A percentile compares a stretch with the other conserved stretches of the same genome.
phyloP scores from a whole-genome alignment of 2,113 vertebrate genomes.

The Synodontis membranacea region DNA sequence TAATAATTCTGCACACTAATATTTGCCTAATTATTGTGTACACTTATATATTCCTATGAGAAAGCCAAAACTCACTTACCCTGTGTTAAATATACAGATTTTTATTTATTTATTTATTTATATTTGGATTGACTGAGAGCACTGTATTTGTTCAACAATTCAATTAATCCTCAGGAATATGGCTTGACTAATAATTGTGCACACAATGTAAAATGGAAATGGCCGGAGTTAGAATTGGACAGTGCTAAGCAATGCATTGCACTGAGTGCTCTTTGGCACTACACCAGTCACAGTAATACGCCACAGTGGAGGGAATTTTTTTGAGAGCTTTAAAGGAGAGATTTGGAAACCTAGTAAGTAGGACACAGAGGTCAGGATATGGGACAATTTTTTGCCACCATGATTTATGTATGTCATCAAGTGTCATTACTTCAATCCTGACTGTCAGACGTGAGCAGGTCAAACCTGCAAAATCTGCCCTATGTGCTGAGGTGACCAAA shows the following conservation, averaged over 20 bases:
- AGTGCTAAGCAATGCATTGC: neutral
- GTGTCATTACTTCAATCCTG: neutral
- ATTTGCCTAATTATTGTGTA: too few relatives aligned
- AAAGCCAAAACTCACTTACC: too few relatives aligned
- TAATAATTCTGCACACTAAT: too few relatives aligned
- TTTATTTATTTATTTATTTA: too few relatives aligned
- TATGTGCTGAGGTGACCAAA: neutral
- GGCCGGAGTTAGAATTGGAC: neutral
- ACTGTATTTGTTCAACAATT: too few relatives aligned
- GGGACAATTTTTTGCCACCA: neutral
- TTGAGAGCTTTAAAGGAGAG: neutral
- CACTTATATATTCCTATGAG: too few relatives aligned
- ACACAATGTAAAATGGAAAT: neutral
- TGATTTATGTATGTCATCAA: neutral
- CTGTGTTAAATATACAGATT: too few relatives aligned
- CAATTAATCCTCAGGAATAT: too few relatives aligned
- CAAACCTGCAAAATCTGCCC: neutral
- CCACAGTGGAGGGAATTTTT: neutral
- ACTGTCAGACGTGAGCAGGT: neutral
- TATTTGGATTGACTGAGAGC: too few relatives aligned
- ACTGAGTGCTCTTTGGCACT: neutral
- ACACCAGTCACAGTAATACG: neutral
- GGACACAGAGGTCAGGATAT: neutral
- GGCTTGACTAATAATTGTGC: too few relatives aligned
- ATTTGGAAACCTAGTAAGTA: neutral